Base-by-base conservation (phyloP, 2,888 invertebrate genomes). In the Drosophila gaucha region DNA sequence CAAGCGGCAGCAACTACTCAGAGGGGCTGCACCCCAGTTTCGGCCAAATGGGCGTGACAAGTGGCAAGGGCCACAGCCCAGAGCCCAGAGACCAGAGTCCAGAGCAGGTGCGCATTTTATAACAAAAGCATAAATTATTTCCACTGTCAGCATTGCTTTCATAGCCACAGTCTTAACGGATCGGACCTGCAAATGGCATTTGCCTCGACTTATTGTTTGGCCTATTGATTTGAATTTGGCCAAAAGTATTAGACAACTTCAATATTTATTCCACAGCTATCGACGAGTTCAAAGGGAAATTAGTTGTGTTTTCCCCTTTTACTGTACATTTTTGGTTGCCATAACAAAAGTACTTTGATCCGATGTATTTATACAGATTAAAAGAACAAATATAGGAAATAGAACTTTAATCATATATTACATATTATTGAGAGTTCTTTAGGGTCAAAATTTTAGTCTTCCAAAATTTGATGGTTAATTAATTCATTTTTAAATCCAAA, bases 71-170 rank as follows among this genome's bases (percentile, higher is more conserved):
- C 57, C 59, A 51, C 22, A 31, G 51, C 5, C 18, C 35, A 8
- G 22, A 36, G 22, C 10, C 20, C 33, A 24, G 12, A 47, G 50
- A 9, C 28, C 50, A 36, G 35, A 50, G 36, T 14, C 39, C 39
- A 51, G 51, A 67, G 66, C 82, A 82, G 82, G 82, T 82, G 89
- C 89, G 67, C 76, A 70, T 75, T 74, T 66, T 73, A 79, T 73
- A 88, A 86, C 88, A 86, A 89, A 84, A 66, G 89, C 75, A 87
- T 87, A 87, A 87, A 87, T 87, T 87, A 87, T 89, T 89, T 86
- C 69, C 69, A 69, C 88, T 88, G 89, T 88, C 89, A 89, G 79
- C 84, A 88, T 67, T 86, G 88, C 88, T 85, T 85, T 65, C 80
- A 18, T 14, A 28, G 64, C 38, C 59, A 46, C 62, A 38, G 56